These are phyloP conservation scores for Mercenaria mercenaria DNA, from an alignment of 1,140 invertebrate species.

Conservation along the genomic window DNA sequence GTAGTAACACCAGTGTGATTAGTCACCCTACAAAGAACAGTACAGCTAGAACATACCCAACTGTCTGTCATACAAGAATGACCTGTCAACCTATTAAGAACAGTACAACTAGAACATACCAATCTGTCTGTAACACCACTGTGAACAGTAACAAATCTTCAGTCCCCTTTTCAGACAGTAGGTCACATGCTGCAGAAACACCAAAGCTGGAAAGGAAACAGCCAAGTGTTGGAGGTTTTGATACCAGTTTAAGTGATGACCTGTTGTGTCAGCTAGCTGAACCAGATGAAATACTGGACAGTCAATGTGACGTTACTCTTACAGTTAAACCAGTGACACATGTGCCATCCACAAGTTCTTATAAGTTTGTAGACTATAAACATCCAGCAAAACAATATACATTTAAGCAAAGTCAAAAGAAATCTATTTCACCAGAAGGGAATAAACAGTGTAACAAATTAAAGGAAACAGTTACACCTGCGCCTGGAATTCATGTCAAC, in stretches of 20 bases:
- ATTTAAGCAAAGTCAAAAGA: slow-evolving; percentile 1
- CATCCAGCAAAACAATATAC: background rate
- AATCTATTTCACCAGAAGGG: no score
- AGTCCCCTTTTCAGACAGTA: background rate
- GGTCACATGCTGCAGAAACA: no score
- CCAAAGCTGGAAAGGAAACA: background rate
- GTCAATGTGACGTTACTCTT: slow-evolving; percentile 56
- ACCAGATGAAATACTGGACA: slow-evolving; percentile 76
- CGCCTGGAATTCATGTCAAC: background rate
- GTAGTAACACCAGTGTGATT: no score
- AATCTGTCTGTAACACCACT: background rate
- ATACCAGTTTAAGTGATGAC: slow-evolving; percentile 80
- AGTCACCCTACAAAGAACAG: no score
- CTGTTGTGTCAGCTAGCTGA: slow-evolving; percentile 77
- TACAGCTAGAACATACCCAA: no score
- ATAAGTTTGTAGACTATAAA: background rate
- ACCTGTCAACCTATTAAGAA: no score
- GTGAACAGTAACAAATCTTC: background rate
- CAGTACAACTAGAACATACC: background rate
- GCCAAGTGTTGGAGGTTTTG: slow-evolving; percentile 34
- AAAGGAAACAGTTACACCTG: background rate
- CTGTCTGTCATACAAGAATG: no score
- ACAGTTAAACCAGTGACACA: background rate
- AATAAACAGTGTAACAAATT: background rate
- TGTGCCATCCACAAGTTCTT: background rate